phyloP scores from a whole-genome alignment of 1,140 invertebrate species.

The Temnothorax nylanderi region DNA sequence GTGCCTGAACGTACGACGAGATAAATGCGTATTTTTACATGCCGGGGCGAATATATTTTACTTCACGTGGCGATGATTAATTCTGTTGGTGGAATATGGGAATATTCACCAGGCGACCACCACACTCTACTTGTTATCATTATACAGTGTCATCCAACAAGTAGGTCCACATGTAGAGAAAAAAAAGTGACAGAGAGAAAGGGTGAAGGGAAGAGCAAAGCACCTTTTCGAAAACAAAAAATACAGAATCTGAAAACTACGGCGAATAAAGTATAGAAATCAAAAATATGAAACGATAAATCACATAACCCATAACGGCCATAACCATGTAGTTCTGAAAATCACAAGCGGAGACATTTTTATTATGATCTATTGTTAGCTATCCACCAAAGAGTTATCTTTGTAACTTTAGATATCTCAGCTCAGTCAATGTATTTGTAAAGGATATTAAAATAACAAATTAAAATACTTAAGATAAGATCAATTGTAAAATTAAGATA shows the following conservation, averaged over 20 bases:
- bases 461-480: background rate
- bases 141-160: conserved; percentile 10
- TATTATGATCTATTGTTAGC: conserved; percentile 1
- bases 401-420: background rate
- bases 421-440: background rate
- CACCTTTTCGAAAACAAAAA: too few species aligned
- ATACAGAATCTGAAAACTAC: background rate
- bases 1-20: conserved; percentile 42
- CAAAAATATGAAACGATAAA: background rate
- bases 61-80: conserved; percentile 38
- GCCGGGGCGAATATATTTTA: conserved; percentile 44
- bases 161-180: background rate
- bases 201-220: background rate
- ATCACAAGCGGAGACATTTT: background rate
- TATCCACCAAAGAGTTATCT: background rate
- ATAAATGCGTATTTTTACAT: conserved; percentile 58
- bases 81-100: conserved; percentile 37
- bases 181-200: background rate
- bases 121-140: background rate
- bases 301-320: background rate
- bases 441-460: background rate
- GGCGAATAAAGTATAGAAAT: background rate
- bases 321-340: background rate
- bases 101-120: background rate
- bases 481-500: background rate